Conservation (phyloP, 2,113 vertebrate genomes). For the Electrona antarctica region DNA sequence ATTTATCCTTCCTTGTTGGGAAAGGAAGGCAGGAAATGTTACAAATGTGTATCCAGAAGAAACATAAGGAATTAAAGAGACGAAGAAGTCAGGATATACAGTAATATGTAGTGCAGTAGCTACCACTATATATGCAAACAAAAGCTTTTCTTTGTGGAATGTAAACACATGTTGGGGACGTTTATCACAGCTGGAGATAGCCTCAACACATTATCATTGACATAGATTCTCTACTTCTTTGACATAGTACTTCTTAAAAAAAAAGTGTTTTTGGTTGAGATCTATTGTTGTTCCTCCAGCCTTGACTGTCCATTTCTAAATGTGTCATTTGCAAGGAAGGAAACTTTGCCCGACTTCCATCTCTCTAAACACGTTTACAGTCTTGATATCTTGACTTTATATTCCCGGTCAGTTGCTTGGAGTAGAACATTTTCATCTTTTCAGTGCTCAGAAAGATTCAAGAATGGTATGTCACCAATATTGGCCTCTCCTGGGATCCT, state of each 20-base stretch:
- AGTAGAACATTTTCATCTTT: neutral
- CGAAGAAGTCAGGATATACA: neutral
- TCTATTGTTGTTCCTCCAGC: no score
- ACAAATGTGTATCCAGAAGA: no score
- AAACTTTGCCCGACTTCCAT: neutral
- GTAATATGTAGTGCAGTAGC: neutral
- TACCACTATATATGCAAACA: neutral
- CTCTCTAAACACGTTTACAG: neutral
- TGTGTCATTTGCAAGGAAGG: no score
- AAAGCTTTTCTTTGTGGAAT: neutral
- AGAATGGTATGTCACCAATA: neutral
- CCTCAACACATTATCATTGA: neutral
- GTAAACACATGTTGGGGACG: neutral
- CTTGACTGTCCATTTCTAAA: no score
- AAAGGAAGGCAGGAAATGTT: no score
- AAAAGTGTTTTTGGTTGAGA: no score
- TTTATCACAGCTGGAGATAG: neutral
- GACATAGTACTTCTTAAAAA: no score
- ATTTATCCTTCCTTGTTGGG: no score
- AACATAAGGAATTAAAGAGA: constrained; percentile 10
- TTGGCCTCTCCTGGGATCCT: no score
- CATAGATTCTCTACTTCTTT: no score
- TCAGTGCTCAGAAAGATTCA: neutral
- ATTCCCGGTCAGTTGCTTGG: neutral
- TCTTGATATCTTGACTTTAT: constrained; percentile 6